Evolutionary conservation across 2,797 vertebrate species (phyloP).

Genomic region (Champsocephalus esox): DNA sequence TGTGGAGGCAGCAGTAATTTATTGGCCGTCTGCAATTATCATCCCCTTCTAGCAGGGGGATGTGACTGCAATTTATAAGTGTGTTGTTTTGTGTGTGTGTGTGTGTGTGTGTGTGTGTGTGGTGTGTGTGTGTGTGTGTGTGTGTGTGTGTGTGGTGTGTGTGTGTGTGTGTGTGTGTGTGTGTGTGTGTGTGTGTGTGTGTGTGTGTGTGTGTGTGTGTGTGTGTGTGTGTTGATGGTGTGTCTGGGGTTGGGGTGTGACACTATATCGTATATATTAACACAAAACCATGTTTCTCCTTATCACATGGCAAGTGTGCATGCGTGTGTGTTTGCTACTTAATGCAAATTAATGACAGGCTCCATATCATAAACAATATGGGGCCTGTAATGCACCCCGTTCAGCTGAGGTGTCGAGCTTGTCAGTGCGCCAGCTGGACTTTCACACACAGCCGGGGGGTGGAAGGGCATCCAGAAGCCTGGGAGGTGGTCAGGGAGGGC

Average conservation of each 20-base stretch:
- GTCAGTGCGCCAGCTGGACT: slow-evolving; percentile 81
- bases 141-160: too few relatives aligned
- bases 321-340: slow-evolving; percentile 60
- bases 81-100: slow-evolving; percentile 52
- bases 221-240: slow-evolving; percentile 63
- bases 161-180: too few relatives aligned
- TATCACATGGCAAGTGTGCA: slow-evolving; percentile 46
- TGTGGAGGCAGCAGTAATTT: slow-evolving; percentile 91
- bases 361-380: slow-evolving; percentile 79
- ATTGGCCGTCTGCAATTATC: slow-evolving; percentile 90
- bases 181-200: too few relatives aligned
- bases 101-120: too few relatives aligned
- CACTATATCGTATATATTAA: slow-evolving; percentile 78
- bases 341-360: slow-evolving; percentile 75
- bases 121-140: too few relatives aligned
- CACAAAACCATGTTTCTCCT: slow-evolving; percentile 75
- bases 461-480: slow-evolving; percentile 63
- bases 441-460: slow-evolving; percentile 79
- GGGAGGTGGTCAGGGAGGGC: slow-evolving; percentile 64
- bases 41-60: slow-evolving; percentile 88
- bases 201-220: too few relatives aligned
- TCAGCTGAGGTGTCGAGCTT: slow-evolving; percentile 63
- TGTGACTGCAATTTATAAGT: slow-evolving; percentile 90
- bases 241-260: slow-evolving; percentile 64
- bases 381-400: slow-evolving; percentile 58